Conservation (phyloP, 2,113 vertebrate genomes). For the Myxocyprinus asiaticus region DNA sequence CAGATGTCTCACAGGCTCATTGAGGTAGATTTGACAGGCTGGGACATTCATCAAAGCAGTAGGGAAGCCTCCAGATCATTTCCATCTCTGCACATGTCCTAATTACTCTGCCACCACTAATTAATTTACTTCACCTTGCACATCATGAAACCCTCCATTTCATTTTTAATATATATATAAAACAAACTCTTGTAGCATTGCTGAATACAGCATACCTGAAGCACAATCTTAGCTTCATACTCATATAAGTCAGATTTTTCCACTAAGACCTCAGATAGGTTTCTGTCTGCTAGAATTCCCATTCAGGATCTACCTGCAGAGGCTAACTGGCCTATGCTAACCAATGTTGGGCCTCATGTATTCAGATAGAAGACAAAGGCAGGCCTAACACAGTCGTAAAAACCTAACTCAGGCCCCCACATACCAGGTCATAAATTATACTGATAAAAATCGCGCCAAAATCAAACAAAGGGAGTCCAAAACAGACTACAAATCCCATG, state of each 20-base stretch:
- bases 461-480: too few species aligned
- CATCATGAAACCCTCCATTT: constrained; percentile 66
- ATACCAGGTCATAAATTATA: too few species aligned
- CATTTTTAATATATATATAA: constrained; percentile 57
- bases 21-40: constrained; percentile 37
- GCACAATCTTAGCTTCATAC: constrained; percentile 50
- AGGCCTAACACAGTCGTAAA: too few species aligned
- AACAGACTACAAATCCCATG: too few species aligned
- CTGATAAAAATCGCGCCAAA: too few species aligned
- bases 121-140: constrained; percentile 63
- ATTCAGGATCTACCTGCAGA: background rate
- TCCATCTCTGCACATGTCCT: constrained; percentile 54
- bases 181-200: background rate
- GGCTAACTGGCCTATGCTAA: too few species aligned
- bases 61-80: constrained; percentile 51
- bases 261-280: too few species aligned
- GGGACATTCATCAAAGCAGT: constrained; percentile 34
- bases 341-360: too few species aligned
- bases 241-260: background rate
- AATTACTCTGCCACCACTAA: constrained; percentile 63
- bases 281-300: too few species aligned
- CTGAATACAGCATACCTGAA: constrained; percentile 53
- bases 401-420: too few species aligned
- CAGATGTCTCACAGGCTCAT: constrained; percentile 38
- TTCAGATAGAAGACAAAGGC: too few species aligned